Conservation (phyloP, 2,888 invertebrate genomes). For the Drosophila silvestris region DNA sequence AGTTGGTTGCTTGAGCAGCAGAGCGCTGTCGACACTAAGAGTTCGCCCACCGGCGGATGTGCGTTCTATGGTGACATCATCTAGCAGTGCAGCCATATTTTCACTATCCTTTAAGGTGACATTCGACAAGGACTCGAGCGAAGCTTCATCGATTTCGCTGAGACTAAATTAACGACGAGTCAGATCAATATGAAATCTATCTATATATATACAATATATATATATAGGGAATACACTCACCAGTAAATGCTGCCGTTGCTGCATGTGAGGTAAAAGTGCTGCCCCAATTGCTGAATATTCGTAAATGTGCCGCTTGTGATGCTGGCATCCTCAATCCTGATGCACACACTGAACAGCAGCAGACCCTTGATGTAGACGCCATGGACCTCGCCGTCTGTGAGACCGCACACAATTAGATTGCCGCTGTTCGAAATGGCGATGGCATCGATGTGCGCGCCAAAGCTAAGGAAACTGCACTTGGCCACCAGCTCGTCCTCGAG, state of each 20-base stretch:
- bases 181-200: background rate
- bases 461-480: constrained; percentile 82
- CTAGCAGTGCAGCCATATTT: constrained; percentile 68
- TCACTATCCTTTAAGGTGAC: constrained; percentile 78
- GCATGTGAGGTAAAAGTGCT: constrained; percentile 79
- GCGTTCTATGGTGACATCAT: constrained; percentile 73
- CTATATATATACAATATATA: too few relatives aligned
- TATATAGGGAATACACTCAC: constrained; percentile 55
- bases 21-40: constrained; percentile 52
- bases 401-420: constrained; percentile 83
- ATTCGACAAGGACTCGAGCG: constrained; percentile 71
- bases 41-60: constrained; percentile 61
- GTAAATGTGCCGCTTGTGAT: constrained; percentile 72
- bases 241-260: constrained; percentile 82
- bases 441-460: constrained; percentile 80
- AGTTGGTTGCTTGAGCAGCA: constrained; percentile 47
- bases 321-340: constrained; percentile 79
- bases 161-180: constrained; percentile 54
- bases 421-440: constrained; percentile 82
- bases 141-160: constrained; percentile 80
- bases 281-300: constrained; percentile 73
- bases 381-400: constrained; percentile 83
- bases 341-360: constrained; percentile 80
- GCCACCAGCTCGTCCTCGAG: constrained; percentile 83
- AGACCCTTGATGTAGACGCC: constrained; percentile 83